Evolutionary conservation across 2,113 vertebrate genomes (phyloP).

Genomic region (Baryphthengus martii): DNA sequence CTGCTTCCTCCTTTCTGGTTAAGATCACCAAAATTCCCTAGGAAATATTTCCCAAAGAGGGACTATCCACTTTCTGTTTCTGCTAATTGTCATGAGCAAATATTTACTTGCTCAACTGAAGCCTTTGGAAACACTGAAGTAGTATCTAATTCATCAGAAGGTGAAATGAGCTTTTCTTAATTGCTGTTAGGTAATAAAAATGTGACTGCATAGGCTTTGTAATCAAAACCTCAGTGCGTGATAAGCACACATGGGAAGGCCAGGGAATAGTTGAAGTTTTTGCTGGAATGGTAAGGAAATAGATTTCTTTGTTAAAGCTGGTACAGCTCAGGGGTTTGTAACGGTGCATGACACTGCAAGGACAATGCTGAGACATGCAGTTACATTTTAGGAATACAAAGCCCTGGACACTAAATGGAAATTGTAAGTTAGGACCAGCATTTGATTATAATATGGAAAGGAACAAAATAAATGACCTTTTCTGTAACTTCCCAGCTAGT

Average conservation of each 20-base stretch:
- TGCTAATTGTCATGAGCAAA: not conserved
- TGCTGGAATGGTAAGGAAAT: conserved; percentile 5
- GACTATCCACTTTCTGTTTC: not conserved
- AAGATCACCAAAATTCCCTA: not conserved
- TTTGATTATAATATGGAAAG: not conserved
- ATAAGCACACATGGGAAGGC: not conserved
- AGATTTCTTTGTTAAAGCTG: not conserved
- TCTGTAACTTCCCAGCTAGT: not conserved
- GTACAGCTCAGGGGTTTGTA: not conserved
- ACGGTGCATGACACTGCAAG: not conserved
- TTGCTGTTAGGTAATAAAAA: not conserved
- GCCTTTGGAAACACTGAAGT: not conserved
- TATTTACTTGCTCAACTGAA: not conserved
- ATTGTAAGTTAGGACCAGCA: not conserved
- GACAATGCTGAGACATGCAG: not conserved
- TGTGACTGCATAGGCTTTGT: not conserved
- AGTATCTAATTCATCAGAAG: not conserved
- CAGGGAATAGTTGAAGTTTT: not conserved
- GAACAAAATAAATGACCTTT: not conserved
- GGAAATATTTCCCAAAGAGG: not conserved
- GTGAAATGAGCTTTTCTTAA: not conserved
- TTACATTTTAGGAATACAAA: not conserved
- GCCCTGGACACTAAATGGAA: not conserved
- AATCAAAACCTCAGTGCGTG: not conserved
- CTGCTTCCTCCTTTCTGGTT: not conserved